Evolutionary conservation across 2,888 invertebrate genomes (phyloP).

Genomic region (Sphaeridia pumilis): DNA sequence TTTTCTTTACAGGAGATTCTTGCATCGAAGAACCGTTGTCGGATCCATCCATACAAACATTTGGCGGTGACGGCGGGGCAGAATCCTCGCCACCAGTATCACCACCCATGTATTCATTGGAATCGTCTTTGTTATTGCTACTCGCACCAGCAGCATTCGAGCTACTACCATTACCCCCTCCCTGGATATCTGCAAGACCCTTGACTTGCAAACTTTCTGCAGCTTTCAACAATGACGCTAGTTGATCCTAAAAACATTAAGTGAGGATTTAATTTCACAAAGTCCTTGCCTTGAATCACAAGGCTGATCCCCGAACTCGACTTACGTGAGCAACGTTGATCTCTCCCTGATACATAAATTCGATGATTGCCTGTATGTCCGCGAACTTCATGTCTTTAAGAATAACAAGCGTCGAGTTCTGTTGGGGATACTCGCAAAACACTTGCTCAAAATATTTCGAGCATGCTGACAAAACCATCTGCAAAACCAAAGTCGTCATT

Average conservation of each 20-base stretch:
- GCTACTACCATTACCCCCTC: slow-evolving; percentile 46
- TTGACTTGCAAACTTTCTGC: slow-evolving; percentile 86
- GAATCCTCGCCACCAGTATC: slow-evolving; percentile 29
- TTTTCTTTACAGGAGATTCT: slow-evolving; percentile 47
- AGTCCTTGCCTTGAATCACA: neutral
- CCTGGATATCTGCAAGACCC: slow-evolving; percentile 79
- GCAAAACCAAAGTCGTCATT: slow-evolving; percentile 35
- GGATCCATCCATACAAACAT: slow-evolving; percentile 18
- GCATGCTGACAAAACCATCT: slow-evolving; percentile 82
- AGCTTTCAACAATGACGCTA: slow-evolving; percentile 76
- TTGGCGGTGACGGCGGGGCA: slow-evolving; percentile 33
- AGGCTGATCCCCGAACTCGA: slow-evolving; percentile 32
- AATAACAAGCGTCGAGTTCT: slow-evolving; percentile 63
- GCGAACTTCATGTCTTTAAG: slow-evolving; percentile 84
- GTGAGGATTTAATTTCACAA: neutral
- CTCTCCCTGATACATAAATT: slow-evolving; percentile 93
- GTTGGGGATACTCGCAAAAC: slow-evolving; percentile 66
- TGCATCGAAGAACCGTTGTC: slow-evolving; percentile 36
- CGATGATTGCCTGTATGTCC: slow-evolving; percentile 77
- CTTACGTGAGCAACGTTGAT: slow-evolving; percentile 88
- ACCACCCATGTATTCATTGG: slow-evolving; percentile 29
- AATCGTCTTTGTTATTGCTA: slow-evolving; percentile 33
- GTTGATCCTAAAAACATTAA: slow-evolving; percentile 53
- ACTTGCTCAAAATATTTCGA: slow-evolving; percentile 82
- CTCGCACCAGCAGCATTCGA: slow-evolving; percentile 38